Evolutionary conservation across 2,113 vertebrate genomes (phyloP).

Genomic region (Boulengeromyrus knoepffleri): DNA sequence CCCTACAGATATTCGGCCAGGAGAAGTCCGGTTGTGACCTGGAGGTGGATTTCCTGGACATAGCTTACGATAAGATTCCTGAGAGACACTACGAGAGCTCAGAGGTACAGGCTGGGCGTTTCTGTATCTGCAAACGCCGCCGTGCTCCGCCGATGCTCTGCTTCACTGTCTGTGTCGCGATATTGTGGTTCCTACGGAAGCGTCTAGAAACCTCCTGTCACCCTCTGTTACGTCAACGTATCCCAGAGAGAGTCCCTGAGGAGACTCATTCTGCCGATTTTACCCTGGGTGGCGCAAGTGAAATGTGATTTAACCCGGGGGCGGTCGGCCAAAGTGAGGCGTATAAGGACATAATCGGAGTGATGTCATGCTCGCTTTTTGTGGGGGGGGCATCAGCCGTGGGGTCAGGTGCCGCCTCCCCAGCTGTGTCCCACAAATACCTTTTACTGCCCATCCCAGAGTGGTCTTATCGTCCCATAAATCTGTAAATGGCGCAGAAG

Average conservation of each 20-base stretch:
- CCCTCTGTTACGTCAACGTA: not conserved
- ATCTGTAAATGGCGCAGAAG: not conserved
- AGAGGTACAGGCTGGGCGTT: not conserved
- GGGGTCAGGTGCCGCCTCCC: not conserved
- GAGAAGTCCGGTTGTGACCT: conserved; percentile 47
- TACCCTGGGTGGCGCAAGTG: not conserved
- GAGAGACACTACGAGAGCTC: conserved; percentile 46
- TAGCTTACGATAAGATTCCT: conserved; percentile 22
- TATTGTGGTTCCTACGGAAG: not conserved
- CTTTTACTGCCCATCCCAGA: not conserved
- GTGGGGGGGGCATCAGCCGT: not conserved
- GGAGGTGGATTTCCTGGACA: conserved; percentile 24
- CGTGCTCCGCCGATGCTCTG: not conserved
- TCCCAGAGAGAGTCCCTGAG: not conserved
- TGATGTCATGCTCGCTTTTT: not conserved
- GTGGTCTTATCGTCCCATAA: not conserved
- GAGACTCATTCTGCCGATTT: not conserved
- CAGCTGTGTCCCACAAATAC: not conserved
- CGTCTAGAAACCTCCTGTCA: not conserved
- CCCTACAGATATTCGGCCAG: not conserved
- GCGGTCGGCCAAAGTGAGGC: not conserved
- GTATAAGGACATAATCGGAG: not conserved
- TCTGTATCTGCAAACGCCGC: not conserved
- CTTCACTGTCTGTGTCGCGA: not conserved
- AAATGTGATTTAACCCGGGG: not conserved